phyloP scores from a whole-genome alignment of 2,113 vertebrate genomes.

The Hiodon alosoides region DNA sequence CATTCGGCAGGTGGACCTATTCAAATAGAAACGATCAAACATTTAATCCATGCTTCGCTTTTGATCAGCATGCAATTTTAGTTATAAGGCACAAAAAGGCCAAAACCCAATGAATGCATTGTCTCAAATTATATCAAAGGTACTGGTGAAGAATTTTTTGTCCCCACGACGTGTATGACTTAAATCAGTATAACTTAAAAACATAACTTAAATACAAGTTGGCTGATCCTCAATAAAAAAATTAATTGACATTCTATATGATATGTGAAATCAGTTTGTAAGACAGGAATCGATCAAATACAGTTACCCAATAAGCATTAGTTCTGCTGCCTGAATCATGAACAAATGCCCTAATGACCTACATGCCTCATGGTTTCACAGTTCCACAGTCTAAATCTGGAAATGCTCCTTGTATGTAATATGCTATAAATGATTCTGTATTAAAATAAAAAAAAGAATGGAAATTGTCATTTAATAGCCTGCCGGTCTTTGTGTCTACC shows the following conservation, averaged over 20 bases:
- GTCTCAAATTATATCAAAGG: not conserved
- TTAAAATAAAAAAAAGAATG: not conserved
- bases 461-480: not conserved
- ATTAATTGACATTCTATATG: too few species aligned
- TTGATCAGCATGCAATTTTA: not conserved
- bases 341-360: not conserved
- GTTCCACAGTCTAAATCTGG: too few species aligned
- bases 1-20: not conserved
- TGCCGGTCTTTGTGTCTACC: too few species aligned
- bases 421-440: too few species aligned
- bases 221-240: too few species aligned
- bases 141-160: not conserved
- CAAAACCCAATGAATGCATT: not conserved
- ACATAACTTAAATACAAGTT: too few species aligned
- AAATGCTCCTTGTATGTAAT: too few species aligned
- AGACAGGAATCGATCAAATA: not conserved
- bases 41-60: not conserved
- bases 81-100: not conserved
- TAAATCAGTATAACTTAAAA: not conserved
- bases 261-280: too few species aligned
- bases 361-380: too few species aligned
- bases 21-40: not conserved
- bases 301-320: not conserved
- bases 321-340: not conserved
- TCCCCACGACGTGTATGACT: not conserved